phyloP scores from a whole-genome alignment of 2,113 vertebrate genomes.

The Thunnus thynnus region DNA sequence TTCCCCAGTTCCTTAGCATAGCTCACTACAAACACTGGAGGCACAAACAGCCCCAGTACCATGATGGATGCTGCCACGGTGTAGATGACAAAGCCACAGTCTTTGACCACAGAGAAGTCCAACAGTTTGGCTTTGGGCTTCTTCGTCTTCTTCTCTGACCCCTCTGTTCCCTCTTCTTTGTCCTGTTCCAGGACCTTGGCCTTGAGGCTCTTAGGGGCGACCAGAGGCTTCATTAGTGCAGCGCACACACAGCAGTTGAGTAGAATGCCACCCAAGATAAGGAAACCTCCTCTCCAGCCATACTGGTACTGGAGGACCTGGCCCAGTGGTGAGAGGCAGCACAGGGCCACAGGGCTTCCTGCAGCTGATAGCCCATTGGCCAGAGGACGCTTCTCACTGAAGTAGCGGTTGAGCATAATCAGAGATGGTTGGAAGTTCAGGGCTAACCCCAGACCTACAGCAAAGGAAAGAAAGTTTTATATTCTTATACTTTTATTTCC shows the following conservation, averaged over 20 bases:
- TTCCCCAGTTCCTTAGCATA: conserved; percentile 93
- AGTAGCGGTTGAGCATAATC: conserved; percentile 98
- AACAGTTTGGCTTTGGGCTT: conserved; percentile 85
- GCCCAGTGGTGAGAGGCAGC: conserved; percentile 92
- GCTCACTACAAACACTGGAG: conserved; percentile 95
- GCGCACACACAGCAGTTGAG: conserved; percentile 96
- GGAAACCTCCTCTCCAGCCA: conserved; percentile 95
- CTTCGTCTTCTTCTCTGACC: conserved; percentile 30
- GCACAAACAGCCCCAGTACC: conserved; percentile 97
- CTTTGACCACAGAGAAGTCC: conserved; percentile 92
- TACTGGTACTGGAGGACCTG: conserved; percentile 91
- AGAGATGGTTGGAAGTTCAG: conserved; percentile 97
- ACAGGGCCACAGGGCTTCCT: conserved; percentile 94
- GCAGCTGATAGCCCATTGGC: conserved; percentile 95
- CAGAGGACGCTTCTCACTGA: conserved; percentile 91
- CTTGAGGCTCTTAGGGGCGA: conserved; percentile 70
- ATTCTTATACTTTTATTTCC: background rate
- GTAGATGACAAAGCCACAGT: conserved; percentile 92
- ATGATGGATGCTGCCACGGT: conserved; percentile 92
- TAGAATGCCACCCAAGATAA: conserved; percentile 93
- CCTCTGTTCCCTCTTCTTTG: background rate
- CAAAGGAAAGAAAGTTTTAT: background rate
- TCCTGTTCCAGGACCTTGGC: background rate
- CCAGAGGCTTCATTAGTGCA: conserved; percentile 92
- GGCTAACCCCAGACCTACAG: conserved; percentile 92